Percentiles rank a stretch among this genome's conserved stretches.
Conservation (phyloP, 2,113 vertebrate genomes). For the Gasterosteus nipponicus region DNA sequence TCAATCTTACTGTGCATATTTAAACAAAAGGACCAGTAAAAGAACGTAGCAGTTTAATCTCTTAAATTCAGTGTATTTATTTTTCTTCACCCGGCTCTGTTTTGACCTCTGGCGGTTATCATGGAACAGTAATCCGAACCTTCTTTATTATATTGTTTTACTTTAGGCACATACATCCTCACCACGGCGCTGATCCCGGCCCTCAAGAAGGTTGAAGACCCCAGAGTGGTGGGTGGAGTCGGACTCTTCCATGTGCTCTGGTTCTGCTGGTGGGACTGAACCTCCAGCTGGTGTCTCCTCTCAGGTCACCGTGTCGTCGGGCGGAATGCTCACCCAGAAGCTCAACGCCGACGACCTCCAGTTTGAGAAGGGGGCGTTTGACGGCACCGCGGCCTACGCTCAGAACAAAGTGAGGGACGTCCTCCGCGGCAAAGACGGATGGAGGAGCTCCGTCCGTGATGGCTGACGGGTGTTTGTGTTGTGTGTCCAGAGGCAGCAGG, state of each 20-base stretch:
- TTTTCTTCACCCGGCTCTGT: too few species aligned
- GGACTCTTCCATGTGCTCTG: not conserved
- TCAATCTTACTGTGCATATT: too few species aligned
- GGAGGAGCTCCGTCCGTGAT: accelerated
- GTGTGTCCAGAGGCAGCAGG: conserved; percentile 84
- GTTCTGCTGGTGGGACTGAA: not conserved
- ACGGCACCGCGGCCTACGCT: conserved; percentile 88
- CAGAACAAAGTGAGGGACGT: conserved; percentile 86
- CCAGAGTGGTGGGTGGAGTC: conserved; percentile 85
- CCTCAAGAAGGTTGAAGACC: conserved; percentile 81
- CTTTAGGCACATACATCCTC: conserved; percentile 85
- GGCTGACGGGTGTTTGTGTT: conserved; percentile 9
- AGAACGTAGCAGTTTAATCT: too few species aligned
- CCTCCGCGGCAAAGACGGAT: accelerated
- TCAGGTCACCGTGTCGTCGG: conserved; percentile 89
- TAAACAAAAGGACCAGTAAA: too few species aligned
- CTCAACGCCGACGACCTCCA: conserved; percentile 86
- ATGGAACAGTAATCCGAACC: not conserved
- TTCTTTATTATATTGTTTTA: not conserved
- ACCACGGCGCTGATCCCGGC: conserved; percentile 84
- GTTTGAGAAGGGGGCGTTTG: conserved; percentile 83
- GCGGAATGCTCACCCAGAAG: conserved; percentile 90
- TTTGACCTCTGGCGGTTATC: too few species aligned
- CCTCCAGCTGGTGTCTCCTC: not conserved
- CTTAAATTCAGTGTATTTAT: too few species aligned